A percentile compares a stretch with the other conserved stretches of the same genome.
Evolutionary conservation across 2,797 vertebrate species (phyloP).

Genomic region (Phrynocephalus forsythii): DNA sequence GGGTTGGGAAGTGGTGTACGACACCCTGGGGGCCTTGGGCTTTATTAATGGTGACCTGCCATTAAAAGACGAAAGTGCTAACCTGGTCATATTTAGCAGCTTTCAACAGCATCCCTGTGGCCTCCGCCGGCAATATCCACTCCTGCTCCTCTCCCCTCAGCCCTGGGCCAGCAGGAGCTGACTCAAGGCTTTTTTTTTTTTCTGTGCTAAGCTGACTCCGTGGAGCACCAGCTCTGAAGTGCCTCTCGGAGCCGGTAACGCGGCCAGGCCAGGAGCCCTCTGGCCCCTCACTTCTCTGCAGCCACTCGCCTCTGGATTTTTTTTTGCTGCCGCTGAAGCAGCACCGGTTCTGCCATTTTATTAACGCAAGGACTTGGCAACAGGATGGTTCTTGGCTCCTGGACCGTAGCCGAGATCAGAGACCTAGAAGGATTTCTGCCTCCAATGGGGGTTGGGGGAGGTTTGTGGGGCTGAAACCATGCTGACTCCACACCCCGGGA

Average conservation of each 20-base stretch:
- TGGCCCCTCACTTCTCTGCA: background rate
- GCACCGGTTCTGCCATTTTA: constrained; percentile 37
- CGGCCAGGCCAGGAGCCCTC: constrained; percentile 41
- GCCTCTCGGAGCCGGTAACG: constrained; percentile 53
- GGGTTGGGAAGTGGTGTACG: constrained; percentile 74
- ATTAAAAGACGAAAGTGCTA: constrained; percentile 89
- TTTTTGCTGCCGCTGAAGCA: no score
- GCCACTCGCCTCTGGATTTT: constrained; percentile 43
- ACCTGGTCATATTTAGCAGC: constrained; percentile 94
- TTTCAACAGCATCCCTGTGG: constrained; percentile 77
- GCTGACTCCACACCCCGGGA: background rate
- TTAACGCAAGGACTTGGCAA: constrained; percentile 24
- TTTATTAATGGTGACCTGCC: constrained; percentile 89
- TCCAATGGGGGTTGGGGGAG: background rate
- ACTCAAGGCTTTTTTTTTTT: constrained; percentile 63
- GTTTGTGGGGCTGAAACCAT: constrained; percentile 24
- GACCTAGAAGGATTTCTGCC: constrained; percentile 9
- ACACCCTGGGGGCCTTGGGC: constrained; percentile 87
- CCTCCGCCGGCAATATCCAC: constrained; percentile 71
- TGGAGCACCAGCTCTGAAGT: constrained; percentile 64
- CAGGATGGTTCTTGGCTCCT: constrained; percentile 46
- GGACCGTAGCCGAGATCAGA: constrained; percentile 4
- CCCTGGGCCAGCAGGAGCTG: constrained; percentile 72
- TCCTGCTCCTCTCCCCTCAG: constrained; percentile 60
- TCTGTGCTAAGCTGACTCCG: constrained; percentile 66